These are phyloP conservation scores for Sebastes kiyomatsui DNA, from an alignment of 2,797 vertebrate species.

Conservation along the genomic window DNA sequence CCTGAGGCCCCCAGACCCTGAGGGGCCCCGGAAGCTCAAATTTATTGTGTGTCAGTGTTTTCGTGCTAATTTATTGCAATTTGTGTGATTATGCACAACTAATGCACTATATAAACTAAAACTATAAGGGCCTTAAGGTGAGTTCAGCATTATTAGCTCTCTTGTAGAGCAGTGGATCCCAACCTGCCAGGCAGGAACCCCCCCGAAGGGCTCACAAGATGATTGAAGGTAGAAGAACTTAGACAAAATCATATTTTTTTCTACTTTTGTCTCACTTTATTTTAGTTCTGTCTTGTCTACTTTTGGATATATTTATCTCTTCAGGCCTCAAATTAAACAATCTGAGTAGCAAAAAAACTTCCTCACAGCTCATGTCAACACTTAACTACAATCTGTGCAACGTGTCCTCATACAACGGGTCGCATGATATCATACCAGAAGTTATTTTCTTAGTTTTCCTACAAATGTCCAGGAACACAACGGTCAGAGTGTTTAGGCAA, in stretches of 20 bases:
- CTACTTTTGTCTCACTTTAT: background rate
- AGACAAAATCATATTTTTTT: background rate
- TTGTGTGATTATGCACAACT: background rate
- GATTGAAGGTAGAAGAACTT: background rate
- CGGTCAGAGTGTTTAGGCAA: background rate
- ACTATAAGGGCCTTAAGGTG: background rate
- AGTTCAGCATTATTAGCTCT: background rate
- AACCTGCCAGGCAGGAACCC: background rate
- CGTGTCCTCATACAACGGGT: background rate
- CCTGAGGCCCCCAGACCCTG: background rate
- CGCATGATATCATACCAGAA: background rate
- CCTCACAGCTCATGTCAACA: background rate
- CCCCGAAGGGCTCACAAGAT: background rate
- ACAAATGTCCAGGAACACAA: background rate
- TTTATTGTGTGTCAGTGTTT: background rate
- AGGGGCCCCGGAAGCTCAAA: background rate
- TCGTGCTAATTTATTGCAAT: background rate
- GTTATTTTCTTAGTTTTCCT: background rate
- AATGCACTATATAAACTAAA: background rate
- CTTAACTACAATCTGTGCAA: background rate
- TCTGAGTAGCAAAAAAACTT: background rate
- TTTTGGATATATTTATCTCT: background rate
- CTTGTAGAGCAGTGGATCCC: background rate
- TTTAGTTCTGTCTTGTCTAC: background rate
- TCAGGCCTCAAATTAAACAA: background rate